Base-by-base conservation (phyloP, 2,113 vertebrate genomes). In the Anguilla japonica region DNA sequence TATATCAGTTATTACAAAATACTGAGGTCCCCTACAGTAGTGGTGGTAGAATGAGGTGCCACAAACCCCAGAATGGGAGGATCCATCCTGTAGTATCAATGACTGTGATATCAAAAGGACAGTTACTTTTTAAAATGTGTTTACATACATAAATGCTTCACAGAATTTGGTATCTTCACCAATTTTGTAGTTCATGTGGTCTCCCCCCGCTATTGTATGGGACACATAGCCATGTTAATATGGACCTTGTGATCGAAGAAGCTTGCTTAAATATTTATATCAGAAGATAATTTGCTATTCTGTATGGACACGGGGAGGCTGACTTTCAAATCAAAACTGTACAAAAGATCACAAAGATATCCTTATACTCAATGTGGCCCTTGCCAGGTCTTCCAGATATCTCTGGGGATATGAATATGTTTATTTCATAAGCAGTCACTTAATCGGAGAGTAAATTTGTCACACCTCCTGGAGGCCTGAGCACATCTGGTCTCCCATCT, bases 231-330 rank as follows among this genome's bases (percentile, higher is more conserved):
- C 26, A 34, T 34, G 41, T 34, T 46, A 53, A 57, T 40, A 16
- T 22, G 7, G 22, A 39, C 50, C 20, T 39, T 82, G 41, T 84
- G 78, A 81, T 87, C 79, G 41, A 22, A 81, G 29, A 46, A 15
- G 16, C 40, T 86, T n/a, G 57, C 60, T 87, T 83, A 87, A 87
- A 63, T 79, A 82, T 85, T 88, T 78, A 78, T 85, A 78, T 39
- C 26, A 34, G n/a, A 13, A 34, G 29, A n/a, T 84, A 39, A 71
- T 88, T 85, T 82, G 57, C 57, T 87, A 83, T 87, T 83, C 81
- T 50, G 71, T 67, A 83, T 57, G 56, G 26, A 83, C 22, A 43
- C 34, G 29, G 71, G 71, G 71, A 75, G 26, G 71, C 71, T n/a
- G 71, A 34, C n/a, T 75, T 75, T 75, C 5, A 75, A 75, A 29